A percentile compares a stretch with the other conserved stretches of the same genome.
Evolutionary conservation across 2,113 vertebrate genomes (phyloP).

Genomic region (Mobula hypostoma): DNA sequence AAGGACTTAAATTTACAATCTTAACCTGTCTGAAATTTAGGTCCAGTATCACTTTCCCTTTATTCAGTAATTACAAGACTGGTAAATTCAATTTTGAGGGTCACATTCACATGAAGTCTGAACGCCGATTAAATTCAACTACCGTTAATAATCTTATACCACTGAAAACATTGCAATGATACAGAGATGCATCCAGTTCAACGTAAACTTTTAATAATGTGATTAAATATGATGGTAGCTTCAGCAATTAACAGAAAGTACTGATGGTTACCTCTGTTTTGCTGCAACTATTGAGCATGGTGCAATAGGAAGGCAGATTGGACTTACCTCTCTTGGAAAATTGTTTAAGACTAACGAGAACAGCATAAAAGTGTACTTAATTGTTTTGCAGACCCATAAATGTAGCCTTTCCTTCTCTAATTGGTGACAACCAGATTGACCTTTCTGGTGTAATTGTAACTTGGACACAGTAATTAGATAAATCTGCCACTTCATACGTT

Average conservation of each 20-base stretch:
- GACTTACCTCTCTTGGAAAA: constrained; percentile 51
- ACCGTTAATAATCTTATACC: not conserved
- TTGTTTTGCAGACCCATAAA: constrained; percentile 51
- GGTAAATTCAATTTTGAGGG: not conserved
- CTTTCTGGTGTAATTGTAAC: constrained; percentile 57
- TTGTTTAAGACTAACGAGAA: constrained; percentile 49
- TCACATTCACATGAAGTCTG: not conserved
- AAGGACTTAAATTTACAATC: not conserved
- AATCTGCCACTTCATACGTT: constrained; percentile 42
- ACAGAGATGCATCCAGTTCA: constrained; percentile 33
- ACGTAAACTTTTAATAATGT: constrained; percentile 45
- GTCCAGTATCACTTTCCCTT: not conserved
- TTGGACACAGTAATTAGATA: constrained; percentile 53
- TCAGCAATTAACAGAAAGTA: constrained; percentile 47
- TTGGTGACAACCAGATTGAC: constrained; percentile 58
- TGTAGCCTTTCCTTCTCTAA: constrained; percentile 53
- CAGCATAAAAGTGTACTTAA: constrained; percentile 55
- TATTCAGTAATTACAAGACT: not conserved
- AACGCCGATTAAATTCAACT: not conserved
- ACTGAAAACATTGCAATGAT: not conserved
- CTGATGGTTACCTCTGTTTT: constrained; percentile 49
- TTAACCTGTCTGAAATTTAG: not conserved
- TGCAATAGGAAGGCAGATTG: constrained; percentile 48
- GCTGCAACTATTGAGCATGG: constrained; percentile 46
- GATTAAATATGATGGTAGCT: constrained; percentile 42